Evolutionary conservation across 1,140 invertebrate genomes (phyloP), one percentile per base, ranked within the genome.

Genomic region (Colletes gigas): DNA sequence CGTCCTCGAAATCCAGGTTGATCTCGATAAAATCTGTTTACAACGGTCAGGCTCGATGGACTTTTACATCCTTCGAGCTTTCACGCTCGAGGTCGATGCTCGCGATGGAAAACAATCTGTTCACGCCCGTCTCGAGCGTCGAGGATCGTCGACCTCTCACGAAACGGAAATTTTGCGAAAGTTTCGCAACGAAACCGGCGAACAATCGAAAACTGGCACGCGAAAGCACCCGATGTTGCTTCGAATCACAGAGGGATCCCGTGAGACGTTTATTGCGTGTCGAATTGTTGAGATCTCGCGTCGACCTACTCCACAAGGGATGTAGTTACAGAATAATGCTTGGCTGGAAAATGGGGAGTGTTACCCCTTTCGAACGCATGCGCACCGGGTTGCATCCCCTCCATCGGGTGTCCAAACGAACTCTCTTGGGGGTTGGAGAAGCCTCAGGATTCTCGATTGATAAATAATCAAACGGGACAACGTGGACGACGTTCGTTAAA

Each of bases 301-400:
- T 77, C 84, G 89, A 90, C 83, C 89, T 90, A 89, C 87, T 86
- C 79, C 88, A 87, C 88, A 87, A 87, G 83, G 66, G 71, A 78
- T 78, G 75, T 74, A 67, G 89, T 87, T 87, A 83, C 85, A 86
- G 88, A 90, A 88, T 90, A 89, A 89, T 78, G 73, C 77, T 80
- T 44, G 63, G 68, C 39, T 72, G 72, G 77, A 70, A 85, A 70
- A 85, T 63, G 77, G 86, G 83, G 83, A 76, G 67, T 82, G 70
- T 67, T 87, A 80, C 68, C 82, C 80, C 62, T 62, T 68, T 39
- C 17, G 17, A 17, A 82, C 88, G 88, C 88, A 89, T 89, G 88
- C 88, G 88, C 81, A 14, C 9, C n/a, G 17, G 4, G 6, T n/a
- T 19, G 54, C 65, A 81, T 44, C 78, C 86, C 66, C 44, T 39